phyloP scores from a whole-genome alignment of 2,113 vertebrate species.

The Zapornia atra region DNA sequence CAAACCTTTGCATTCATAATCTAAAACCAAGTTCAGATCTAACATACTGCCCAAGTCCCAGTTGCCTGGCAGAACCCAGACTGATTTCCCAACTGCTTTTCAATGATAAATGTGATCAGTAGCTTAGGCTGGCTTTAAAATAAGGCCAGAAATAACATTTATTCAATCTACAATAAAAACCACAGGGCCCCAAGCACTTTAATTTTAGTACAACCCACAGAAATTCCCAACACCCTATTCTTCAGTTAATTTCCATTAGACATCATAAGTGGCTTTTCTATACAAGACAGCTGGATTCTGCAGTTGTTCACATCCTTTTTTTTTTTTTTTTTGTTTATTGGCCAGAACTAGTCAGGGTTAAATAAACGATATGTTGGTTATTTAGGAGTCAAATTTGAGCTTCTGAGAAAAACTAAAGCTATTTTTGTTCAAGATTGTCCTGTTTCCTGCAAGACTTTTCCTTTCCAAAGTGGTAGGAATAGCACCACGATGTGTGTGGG shows the following conservation, averaged over 20 bases:
- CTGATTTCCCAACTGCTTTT: not conserved
- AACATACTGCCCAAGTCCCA: not conserved
- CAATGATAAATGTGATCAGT: not conserved
- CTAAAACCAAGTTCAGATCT: not conserved
- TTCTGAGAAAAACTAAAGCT: conserved; percentile 34
- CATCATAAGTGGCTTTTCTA: not conserved
- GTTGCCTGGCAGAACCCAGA: not conserved
- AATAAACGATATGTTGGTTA: not conserved
- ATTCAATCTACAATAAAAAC: not conserved
- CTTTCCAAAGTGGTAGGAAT: not conserved
- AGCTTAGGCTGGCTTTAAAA: conserved; percentile 18
- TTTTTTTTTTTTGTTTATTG: not conserved
- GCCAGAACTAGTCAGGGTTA: conserved; percentile 27
- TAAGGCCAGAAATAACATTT: conserved; percentile 40
- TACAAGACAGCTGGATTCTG: conserved; percentile 20
- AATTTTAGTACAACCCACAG: not conserved
- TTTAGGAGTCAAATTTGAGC: not conserved
- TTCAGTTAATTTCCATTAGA: conserved; percentile 12
- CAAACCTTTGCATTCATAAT: not conserved
- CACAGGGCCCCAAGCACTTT: not conserved
- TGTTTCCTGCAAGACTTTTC: conserved; percentile 15
- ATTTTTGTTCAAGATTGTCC: conserved; percentile 17
- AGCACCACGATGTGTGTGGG: not conserved
- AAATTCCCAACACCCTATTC: conserved; percentile 24
- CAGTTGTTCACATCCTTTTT: not conserved